phyloP scores from a whole-genome alignment of 2,113 vertebrate species.

The Mola mola region DNA sequence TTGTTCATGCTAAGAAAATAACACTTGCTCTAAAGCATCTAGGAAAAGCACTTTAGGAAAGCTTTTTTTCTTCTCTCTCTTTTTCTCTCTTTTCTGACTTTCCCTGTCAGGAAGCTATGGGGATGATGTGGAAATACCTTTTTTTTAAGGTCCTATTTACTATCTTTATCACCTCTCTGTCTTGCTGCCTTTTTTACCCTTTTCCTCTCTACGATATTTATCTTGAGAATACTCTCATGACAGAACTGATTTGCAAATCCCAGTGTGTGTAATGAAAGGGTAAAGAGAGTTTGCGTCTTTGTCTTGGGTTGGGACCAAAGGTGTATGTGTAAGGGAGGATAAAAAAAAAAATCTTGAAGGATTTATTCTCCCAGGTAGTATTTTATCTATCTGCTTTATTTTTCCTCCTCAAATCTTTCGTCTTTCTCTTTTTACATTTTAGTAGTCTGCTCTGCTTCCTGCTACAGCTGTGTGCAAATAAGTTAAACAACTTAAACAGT shows the following conservation, averaged over 20 bases:
- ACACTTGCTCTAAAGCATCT: constrained; percentile 37
- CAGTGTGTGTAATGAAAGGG: constrained; percentile 45
- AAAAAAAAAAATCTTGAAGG: no score
- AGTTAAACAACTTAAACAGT: not conserved
- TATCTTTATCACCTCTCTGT: constrained; percentile 12
- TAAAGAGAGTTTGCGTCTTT: constrained; percentile 29
- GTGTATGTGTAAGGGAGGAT: no score
- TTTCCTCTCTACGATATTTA: constrained; percentile 30
- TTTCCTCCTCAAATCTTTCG: constrained; percentile 17
- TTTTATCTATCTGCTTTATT: no score
- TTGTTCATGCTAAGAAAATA: constrained; percentile 56
- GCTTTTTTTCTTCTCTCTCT: no score
- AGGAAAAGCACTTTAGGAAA: constrained; percentile 41
- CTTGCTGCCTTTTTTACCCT: constrained; percentile 9
- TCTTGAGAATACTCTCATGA: constrained; percentile 38
- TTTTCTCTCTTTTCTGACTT: no score
- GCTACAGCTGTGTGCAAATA: constrained; percentile 42
- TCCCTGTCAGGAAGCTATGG: constrained; percentile 6
- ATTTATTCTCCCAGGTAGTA: no score
- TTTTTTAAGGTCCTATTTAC: constrained; percentile 11
- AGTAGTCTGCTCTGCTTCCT: constrained; percentile 34
- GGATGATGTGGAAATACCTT: constrained; percentile 19
- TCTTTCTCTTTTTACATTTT: constrained; percentile 15
- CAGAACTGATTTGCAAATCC: constrained; percentile 34
- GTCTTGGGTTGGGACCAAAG: constrained; percentile 25